Percentiles rank a stretch among this genome's conserved stretches.
These are phyloP conservation scores for Halcyon badia DNA, from an alignment of 2,797 vertebrate species.

Conservation along the genomic window DNA sequence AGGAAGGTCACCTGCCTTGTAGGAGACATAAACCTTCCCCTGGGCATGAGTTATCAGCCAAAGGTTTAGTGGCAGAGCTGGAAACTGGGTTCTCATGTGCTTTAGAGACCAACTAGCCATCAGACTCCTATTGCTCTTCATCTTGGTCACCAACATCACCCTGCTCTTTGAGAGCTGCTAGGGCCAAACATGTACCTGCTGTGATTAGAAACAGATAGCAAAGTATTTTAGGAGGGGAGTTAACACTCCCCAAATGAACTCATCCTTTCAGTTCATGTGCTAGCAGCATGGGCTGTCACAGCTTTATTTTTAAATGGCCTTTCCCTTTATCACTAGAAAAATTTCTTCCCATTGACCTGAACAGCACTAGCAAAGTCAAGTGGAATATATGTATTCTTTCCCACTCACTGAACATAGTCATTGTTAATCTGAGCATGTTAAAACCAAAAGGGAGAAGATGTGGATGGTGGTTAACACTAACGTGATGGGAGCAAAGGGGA, in stretches of 20 bases:
- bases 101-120: not conserved
- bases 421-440: conserved; percentile 66
- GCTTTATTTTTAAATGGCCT: conserved; percentile 68
- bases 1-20: not conserved
- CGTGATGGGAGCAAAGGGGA: conserved; percentile 18
- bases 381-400: conserved; percentile 56
- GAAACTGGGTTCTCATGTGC: not conserved
- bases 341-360: conserved; percentile 47
- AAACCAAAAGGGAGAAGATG: conserved; percentile 24
- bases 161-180: not conserved
- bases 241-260: not conserved
- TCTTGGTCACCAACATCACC: not conserved
- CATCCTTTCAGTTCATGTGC: not conserved
- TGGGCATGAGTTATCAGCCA: not conserved
- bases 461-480: conserved; percentile 18
- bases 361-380: conserved; percentile 55
- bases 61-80: not conserved
- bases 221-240: not conserved
- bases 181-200: not conserved
- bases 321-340: conserved; percentile 25
- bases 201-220: not conserved
- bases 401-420: conserved; percentile 37
- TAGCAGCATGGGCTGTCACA: not conserved
- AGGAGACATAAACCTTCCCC: not conserved
- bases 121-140: not conserved